Percentiles rank a stretch among this genome's conserved stretches.
phyloP scores from a whole-genome alignment of 2,797 vertebrate genomes.

The Chaetophractus vellerosus region DNA sequence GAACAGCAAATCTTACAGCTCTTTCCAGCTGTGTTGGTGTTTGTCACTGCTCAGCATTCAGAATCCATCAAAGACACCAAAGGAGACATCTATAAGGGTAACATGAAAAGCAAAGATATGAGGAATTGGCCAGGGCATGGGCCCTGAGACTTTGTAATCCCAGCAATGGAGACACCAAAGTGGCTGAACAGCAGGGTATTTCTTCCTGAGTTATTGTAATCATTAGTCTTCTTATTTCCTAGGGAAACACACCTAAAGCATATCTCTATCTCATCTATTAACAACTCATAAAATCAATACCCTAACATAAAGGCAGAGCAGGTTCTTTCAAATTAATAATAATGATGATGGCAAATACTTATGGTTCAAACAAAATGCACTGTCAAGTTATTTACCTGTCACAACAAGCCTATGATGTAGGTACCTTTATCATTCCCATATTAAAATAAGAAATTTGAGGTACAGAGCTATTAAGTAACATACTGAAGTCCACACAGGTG shows the following conservation, averaged over 20 bases:
- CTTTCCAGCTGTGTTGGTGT: slow-evolving; percentile 76
- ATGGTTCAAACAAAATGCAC: not conserved
- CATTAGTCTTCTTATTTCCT: not conserved
- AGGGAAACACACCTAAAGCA: not conserved
- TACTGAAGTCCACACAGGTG: not conserved
- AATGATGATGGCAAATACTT: not conserved
- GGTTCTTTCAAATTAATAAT: slow-evolving; percentile 28
- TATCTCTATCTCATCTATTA: not conserved
- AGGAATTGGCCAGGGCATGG: not conserved
- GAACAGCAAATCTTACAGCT: slow-evolving; percentile 61
- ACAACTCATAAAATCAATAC: not conserved
- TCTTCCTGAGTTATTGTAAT: slow-evolving; percentile 35
- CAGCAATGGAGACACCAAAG: not conserved
- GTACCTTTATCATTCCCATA: not conserved
- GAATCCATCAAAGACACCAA: slow-evolving; percentile 78
- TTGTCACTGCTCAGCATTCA: slow-evolving; percentile 73
- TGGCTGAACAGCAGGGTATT: not conserved
- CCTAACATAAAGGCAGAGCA: not conserved
- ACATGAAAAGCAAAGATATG: slow-evolving; percentile 65
- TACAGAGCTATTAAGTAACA: not conserved
- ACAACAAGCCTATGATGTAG: not conserved
- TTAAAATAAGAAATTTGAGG: not conserved
- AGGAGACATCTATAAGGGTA: slow-evolving; percentile 30
- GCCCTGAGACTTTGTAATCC: slow-evolving; percentile 46
- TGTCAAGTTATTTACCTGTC: not conserved